Evolutionary conservation across 2,797 vertebrate species (phyloP), one percentile per base, ranked within the genome.

Genomic region (Halcyon chelicuti): DNA sequence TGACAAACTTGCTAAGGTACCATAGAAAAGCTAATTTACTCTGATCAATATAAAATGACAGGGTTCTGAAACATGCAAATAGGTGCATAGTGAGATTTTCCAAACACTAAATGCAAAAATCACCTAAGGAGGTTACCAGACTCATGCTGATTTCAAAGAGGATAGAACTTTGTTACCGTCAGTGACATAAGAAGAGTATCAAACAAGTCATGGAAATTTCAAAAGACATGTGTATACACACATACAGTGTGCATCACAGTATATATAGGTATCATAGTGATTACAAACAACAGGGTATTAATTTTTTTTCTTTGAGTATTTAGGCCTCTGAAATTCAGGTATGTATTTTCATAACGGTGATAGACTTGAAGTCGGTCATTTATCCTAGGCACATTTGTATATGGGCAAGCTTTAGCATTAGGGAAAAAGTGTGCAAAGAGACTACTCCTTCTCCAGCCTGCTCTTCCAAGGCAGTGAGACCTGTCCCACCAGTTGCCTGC

Each of bases 161-260:
- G 42, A 7, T 15, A 51, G 39, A 75, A 67, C 7, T 58, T 77
- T 14, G 29, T 51, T 73, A 44, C 21, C 39, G 40, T 76, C 26
- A 39, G 5, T 28, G 49, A 60, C 11, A 29, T 6, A 60, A 2
- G 16, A 78, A 63, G 7, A 71, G 14, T 47, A 39, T 26, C 14
- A 86, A 47, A 39, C 3, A 84, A 55, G 26, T 20, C 82, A 79
- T 18, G n/a, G 21, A 81, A 82, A 71, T 67, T 25, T 47, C 37
- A 33, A 23, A 40, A 40, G 16, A n/a, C 23, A 12, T 23, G 18
- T 2, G 0, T 47, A 70, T 52, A 47, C 20, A 40, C 0, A 2
- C 6, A n/a, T 17, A 23, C 10, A 29, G 7, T 23, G 19, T 61
- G 12, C 1, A 0, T 67, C 19, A 35, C 40, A 71, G 23, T 14